A percentile compares a stretch with the other conserved stretches of the same genome.
Evolutionary conservation across 2,113 vertebrate species (phyloP).

Genomic region (Pelusios castaneus): DNA sequence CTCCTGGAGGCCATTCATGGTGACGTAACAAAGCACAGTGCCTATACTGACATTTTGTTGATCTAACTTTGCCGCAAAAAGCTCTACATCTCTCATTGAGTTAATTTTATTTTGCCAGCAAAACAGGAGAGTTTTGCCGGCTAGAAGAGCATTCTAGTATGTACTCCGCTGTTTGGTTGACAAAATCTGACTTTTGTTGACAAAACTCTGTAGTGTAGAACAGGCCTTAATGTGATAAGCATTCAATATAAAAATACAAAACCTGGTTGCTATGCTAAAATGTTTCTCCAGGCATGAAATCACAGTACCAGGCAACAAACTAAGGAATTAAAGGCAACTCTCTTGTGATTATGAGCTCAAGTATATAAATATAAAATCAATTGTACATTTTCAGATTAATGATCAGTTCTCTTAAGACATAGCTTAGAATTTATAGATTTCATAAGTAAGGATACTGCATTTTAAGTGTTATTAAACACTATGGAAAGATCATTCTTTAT

Average conservation of each 20-base stretch:
- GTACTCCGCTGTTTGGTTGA: no score
- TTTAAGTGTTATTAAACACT: slow-evolving; percentile 56
- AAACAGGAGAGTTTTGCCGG: no score
- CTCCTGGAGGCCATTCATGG: no score
- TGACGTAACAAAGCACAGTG: no score
- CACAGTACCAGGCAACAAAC: background rate
- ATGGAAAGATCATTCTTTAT: slow-evolving; percentile 19
- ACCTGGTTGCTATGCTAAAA: background rate
- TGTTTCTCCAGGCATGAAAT: background rate
- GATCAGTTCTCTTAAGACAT: background rate
- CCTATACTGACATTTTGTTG: no score
- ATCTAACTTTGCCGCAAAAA: no score
- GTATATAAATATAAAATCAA: background rate
- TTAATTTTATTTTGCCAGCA: no score
- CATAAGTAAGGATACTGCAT: slow-evolving; percentile 81
- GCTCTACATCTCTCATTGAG: no score
- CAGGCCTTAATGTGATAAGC: background rate
- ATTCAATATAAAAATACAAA: background rate
- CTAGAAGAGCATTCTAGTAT: no score
- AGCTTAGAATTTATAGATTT: slow-evolving; percentile 36
- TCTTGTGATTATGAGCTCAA: background rate
- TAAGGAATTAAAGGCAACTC: background rate
- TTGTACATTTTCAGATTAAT: background rate
- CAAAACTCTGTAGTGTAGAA: no score
- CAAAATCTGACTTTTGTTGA: no score